phyloP scores from a whole-genome alignment of 2,113 vertebrate species.

The Spizaetus ornatus region DNA sequence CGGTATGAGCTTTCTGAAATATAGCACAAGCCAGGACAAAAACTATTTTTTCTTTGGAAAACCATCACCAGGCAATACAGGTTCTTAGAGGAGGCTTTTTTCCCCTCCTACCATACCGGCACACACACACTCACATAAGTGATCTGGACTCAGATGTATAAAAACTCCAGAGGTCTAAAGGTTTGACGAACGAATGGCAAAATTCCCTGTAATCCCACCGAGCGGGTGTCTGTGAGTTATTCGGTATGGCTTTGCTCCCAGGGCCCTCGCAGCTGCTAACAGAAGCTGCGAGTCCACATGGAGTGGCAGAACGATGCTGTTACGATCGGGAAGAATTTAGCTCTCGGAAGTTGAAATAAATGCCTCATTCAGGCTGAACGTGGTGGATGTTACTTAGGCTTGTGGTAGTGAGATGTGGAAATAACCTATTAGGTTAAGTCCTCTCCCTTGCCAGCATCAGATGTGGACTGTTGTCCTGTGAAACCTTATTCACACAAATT shows the following conservation, averaged over 20 bases:
- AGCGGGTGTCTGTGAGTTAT: not conserved
- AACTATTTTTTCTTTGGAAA: not conserved
- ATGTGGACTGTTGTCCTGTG: not conserved
- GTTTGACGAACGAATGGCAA: not conserved
- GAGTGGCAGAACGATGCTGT: not conserved
- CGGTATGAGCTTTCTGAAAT: not conserved
- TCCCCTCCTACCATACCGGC: no score
- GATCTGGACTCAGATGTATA: not conserved
- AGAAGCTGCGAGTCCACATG: not conserved
- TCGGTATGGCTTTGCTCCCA: not conserved
- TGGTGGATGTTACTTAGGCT: not conserved
- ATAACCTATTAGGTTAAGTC: not conserved
- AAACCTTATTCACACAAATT: not conserved
- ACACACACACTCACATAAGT: not conserved
- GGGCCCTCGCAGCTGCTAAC: not conserved
- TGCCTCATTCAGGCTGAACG: not conserved
- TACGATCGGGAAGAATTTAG: not conserved
- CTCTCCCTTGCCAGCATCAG: not conserved
- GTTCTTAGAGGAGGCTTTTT: not conserved
- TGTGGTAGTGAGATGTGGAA: not conserved
- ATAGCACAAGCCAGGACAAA: not conserved
- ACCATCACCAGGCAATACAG: not conserved
- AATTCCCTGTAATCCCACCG: not conserved
- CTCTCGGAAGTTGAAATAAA: not conserved
- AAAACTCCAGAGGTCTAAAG: not conserved